These are phyloP conservation scores for Hylaeus volcanicus DNA, from an alignment of 1,140 invertebrate species.

Conservation along the genomic window DNA sequence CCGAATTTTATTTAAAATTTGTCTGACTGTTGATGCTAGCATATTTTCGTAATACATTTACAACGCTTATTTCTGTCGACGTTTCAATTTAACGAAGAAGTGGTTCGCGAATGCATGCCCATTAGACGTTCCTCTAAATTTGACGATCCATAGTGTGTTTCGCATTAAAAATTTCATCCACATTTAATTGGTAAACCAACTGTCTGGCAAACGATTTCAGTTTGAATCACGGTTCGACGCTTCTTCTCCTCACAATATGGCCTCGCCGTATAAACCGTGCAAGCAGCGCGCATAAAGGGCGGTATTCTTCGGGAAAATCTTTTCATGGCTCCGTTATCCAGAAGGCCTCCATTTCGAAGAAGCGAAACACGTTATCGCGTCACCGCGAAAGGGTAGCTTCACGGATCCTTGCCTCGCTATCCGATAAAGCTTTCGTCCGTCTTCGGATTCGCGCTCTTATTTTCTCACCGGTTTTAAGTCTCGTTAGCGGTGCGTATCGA, in stretches of 20 bases:
- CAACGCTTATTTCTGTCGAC: no score
- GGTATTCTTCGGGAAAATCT: conserved; percentile 3
- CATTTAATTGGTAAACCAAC: background rate
- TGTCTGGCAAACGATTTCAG: background rate
- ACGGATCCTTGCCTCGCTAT: background rate
- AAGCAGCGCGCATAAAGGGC: background rate
- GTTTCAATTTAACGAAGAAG: no score
- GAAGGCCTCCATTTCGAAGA: conserved; percentile 3
- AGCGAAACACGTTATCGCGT: conserved; percentile 46
- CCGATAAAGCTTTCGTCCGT: conserved; percentile 35
- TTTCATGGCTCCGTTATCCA: conserved; percentile 12
- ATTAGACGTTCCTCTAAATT: no score
- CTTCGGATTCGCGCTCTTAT: conserved; percentile 20
- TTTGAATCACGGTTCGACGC: no score
- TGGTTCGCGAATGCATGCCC: no score
- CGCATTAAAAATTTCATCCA: background rate
- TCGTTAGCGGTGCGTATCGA: conserved; percentile 30
- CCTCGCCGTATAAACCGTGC: background rate
- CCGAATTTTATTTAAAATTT: no score
- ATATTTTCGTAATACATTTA: no score
- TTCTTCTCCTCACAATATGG: background rate
- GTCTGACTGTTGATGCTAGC: no score
- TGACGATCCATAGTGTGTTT: no score
- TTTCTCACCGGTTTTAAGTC: conserved; percentile 8
- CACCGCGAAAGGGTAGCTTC: conserved; percentile 41